A percentile compares a stretch with the other conserved stretches of the same genome.
These are phyloP conservation scores for Naja naja DNA, from an alignment of 2,113 vertebrate species.

Conservation along the genomic window DNA sequence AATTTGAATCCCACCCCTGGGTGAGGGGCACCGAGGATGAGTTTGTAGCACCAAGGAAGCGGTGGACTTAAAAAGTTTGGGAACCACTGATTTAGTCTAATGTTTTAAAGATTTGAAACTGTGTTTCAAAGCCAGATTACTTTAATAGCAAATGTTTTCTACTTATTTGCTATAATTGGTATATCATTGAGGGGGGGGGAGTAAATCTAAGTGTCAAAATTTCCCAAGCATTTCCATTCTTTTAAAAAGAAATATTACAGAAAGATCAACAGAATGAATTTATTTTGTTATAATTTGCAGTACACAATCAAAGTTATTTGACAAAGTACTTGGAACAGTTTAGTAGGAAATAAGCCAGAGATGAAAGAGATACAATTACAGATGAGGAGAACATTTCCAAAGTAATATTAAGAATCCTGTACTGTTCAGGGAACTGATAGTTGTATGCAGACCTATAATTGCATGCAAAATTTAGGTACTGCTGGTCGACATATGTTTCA, in stretches of 20 bases:
- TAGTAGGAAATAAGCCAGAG: constrained; percentile 48
- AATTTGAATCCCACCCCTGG: too few relatives aligned
- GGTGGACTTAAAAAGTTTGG: too few relatives aligned
- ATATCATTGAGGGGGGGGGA: neutral
- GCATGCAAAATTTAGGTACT: neutral
- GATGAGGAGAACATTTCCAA: constrained; percentile 44
- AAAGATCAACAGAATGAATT: constrained; percentile 68
- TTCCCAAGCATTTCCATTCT: neutral
- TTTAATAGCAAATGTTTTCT: neutral
- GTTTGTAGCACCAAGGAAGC: too few relatives aligned
- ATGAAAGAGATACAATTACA: constrained; percentile 37
- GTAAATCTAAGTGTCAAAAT: neutral
- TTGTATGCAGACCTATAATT: constrained; percentile 6
- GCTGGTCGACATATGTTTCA: neutral
- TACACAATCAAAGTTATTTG: constrained; percentile 76
- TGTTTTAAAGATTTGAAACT: neutral
- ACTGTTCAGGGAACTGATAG: constrained; percentile 9
- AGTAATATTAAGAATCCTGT: constrained; percentile 21
- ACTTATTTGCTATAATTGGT: neutral
- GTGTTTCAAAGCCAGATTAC: neutral
- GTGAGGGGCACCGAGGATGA: too few relatives aligned
- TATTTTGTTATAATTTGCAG: constrained; percentile 73
- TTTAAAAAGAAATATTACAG: constrained; percentile 2
- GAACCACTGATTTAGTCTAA: too few relatives aligned
- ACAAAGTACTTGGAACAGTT: constrained; percentile 59